Conservation (phyloP, 1,140 invertebrate species). For the Cardiocondyla obscurior region DNA sequence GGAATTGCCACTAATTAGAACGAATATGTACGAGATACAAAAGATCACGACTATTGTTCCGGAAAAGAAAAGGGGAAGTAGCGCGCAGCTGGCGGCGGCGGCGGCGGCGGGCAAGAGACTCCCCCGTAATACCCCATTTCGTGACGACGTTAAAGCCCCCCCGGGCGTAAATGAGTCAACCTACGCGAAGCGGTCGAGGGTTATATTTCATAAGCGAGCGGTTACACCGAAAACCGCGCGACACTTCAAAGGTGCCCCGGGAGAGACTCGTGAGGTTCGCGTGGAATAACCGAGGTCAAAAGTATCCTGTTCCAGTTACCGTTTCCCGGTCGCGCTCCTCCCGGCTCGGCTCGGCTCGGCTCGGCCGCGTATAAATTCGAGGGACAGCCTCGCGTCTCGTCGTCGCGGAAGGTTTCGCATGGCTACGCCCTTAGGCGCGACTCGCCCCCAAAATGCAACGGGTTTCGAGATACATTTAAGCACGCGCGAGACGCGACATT, state of each 20-base stretch:
- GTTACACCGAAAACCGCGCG: constrained; percentile 61
- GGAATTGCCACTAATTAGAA: constrained; percentile 42
- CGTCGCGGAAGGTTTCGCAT: constrained; percentile 66
- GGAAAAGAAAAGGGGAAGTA: constrained; percentile 35
- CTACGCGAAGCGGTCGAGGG: neutral
- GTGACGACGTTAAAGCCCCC: constrained; percentile 8
- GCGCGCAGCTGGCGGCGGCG: neutral
- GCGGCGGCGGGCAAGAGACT: neutral
- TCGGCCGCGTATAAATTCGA: constrained; percentile 61
- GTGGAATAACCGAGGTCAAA: constrained; percentile 63
- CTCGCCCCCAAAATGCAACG: constrained; percentile 49
- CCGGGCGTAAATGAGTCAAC: constrained; percentile 51
- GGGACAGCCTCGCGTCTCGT: constrained; percentile 58
- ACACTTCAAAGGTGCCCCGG: constrained; percentile 67
- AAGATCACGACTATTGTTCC: constrained; percentile 30
- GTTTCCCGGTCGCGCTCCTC: constrained; percentile 6
- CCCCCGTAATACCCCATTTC: constrained; percentile 35
- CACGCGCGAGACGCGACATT: neutral
- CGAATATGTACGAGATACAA: constrained; percentile 32
- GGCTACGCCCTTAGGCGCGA: constrained; percentile 69
- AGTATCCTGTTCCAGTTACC: constrained; percentile 63
- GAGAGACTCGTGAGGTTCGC: constrained; percentile 55
- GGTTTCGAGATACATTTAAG: constrained; percentile 42
- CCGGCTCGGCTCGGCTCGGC: neutral
- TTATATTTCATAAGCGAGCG: constrained; percentile 61